phyloP scores from a whole-genome alignment of 2,888 invertebrate species.

The Ellobium chinense region DNA sequence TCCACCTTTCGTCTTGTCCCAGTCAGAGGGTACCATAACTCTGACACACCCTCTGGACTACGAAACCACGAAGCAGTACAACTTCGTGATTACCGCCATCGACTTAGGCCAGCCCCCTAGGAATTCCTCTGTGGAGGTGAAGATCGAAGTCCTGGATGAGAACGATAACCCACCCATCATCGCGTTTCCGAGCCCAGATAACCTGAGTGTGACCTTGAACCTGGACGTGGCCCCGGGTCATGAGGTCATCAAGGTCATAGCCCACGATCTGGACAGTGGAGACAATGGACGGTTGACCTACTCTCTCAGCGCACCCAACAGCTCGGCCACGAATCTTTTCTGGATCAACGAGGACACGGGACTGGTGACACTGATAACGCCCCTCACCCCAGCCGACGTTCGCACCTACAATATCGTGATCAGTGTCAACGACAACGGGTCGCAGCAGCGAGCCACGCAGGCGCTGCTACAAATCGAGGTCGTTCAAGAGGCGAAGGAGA shows the following conservation, averaged over 20 bases:
- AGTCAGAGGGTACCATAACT: conserved; percentile 43
- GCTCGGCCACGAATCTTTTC: conserved; percentile 40
- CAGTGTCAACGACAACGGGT: conserved; percentile 53
- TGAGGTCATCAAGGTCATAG: conserved; percentile 51
- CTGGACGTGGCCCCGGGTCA: conserved; percentile 50
- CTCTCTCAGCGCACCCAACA: conserved; percentile 43
- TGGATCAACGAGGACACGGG: conserved; percentile 52
- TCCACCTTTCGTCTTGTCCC: conserved; percentile 45
- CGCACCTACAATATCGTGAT: conserved; percentile 50
- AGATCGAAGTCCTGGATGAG: conserved; percentile 47
- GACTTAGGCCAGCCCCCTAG: conserved; percentile 48
- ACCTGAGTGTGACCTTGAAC: conserved; percentile 50
- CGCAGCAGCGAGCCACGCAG: conserved; percentile 49
- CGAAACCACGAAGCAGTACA: conserved; percentile 41
- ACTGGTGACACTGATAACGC: conserved; percentile 45
- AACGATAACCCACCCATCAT: conserved; percentile 54
- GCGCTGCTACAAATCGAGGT: conserved; percentile 49
- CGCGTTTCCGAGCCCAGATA: conserved; percentile 49
- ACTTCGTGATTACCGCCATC: conserved; percentile 50
- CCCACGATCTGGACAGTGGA: conserved; percentile 53
- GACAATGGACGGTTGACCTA: conserved; percentile 50
- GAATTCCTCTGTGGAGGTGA: conserved; percentile 48
- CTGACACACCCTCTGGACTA: conserved; percentile 43
- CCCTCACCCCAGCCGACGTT: conserved; percentile 42
- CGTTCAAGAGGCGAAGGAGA: conserved; percentile 20